phyloP scores from a whole-genome alignment of 2,888 invertebrate species.

The Patella pellucida region DNA sequence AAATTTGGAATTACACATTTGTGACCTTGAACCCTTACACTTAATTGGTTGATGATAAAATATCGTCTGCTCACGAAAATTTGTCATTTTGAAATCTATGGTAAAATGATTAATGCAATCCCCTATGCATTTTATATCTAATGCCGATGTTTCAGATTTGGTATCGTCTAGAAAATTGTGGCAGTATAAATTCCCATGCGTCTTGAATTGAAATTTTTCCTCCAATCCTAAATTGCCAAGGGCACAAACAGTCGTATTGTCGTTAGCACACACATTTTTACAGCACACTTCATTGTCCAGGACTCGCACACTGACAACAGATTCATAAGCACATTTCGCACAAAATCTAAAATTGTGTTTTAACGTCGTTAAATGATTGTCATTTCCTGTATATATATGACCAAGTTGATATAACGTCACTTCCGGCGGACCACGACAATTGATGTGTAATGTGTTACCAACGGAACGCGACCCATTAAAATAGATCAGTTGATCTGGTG shows the following conservation, averaged over 20 bases:
- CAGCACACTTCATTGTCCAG: not conserved
- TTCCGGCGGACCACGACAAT: not conserved
- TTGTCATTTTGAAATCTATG: not conserved
- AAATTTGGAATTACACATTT: constrained; percentile 2
- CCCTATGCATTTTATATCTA: not conserved
- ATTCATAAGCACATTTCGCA: constrained; percentile 5
- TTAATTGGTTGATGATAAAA: not conserved
- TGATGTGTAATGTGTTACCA: not conserved
- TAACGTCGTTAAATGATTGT: not conserved
- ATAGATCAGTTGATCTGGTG: not conserved
- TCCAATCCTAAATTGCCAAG: not conserved
- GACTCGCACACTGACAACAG: constrained; percentile 1
- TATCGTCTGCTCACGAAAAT: constrained; percentile 4
- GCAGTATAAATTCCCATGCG: not conserved
- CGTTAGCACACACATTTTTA: not conserved
- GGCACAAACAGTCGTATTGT: constrained; percentile 3
- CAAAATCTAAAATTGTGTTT: constrained; percentile 3
- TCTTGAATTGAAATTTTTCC: not conserved
- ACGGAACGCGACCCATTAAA: not conserved
- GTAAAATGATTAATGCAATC: constrained; percentile 1
- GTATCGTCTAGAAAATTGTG: not conserved
- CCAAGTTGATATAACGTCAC: constrained; percentile 1
- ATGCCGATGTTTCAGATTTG: not conserved
- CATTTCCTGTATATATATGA: not conserved
- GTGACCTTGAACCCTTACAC: not conserved